These are phyloP conservation scores for Drosophila nannoptera DNA, from an alignment of 1,140 invertebrate genomes.

Conservation along the genomic window DNA sequence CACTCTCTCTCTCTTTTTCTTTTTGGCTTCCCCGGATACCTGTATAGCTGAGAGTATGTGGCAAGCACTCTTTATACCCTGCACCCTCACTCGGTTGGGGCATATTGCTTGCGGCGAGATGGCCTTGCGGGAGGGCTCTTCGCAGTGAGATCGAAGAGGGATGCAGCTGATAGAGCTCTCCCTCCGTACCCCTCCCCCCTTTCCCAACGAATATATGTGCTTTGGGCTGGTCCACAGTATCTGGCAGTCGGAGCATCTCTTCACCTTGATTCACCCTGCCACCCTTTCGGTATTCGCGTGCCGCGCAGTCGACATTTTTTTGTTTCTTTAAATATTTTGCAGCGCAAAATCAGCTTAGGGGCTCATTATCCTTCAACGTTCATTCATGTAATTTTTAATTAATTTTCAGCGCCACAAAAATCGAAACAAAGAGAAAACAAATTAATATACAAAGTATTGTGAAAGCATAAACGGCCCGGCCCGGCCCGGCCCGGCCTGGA, in stretches of 20 bases:
- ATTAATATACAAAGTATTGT: constrained; percentile 68
- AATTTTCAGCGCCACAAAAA: constrained; percentile 71
- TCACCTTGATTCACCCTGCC: constrained; percentile 21
- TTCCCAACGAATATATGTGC: too few relatives aligned
- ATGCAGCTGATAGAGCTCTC: too few relatives aligned
- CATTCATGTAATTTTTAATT: constrained; percentile 79
- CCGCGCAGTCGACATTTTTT: constrained; percentile 56
- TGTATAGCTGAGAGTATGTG: constrained; percentile 26
- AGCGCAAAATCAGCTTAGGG: constrained; percentile 78
- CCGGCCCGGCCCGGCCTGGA: neutral
- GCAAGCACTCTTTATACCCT: neutral
- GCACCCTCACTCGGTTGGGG: neutral
- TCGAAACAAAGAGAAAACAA: constrained; percentile 69
- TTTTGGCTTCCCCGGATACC: constrained; percentile 34
- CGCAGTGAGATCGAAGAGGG: too few relatives aligned
- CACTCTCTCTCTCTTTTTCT: constrained; percentile 25
- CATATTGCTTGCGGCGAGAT: neutral
- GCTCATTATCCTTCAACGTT: constrained; percentile 72
- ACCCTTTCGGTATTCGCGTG: constrained; percentile 33
- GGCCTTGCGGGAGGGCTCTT: neutral
- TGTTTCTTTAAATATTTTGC: constrained; percentile 51
- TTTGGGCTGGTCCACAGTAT: neutral
- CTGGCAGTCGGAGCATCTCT: neutral
- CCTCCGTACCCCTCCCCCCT: too few relatives aligned
- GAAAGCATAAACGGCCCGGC: constrained; percentile 31